Evolutionary conservation across 2,888 invertebrate genomes (phyloP).

Genomic region (Rhagonycha fulva): DNA sequence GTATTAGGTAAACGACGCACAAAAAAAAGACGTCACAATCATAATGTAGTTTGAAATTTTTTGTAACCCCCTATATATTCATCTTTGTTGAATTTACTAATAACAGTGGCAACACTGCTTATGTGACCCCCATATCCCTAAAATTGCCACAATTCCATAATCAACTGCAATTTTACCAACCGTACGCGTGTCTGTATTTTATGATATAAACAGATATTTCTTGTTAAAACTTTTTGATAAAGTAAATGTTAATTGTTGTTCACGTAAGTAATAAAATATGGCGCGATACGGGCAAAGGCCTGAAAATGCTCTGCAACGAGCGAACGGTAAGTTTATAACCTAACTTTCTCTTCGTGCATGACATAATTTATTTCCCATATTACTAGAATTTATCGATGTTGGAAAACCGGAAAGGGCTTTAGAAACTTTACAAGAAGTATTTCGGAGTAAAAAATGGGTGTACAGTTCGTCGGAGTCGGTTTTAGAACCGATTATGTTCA

Average conservation of each 20-base stretch:
- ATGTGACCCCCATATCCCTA: not conserved
- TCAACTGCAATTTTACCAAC: not conserved
- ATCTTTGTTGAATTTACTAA: not conserved
- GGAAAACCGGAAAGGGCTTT: constrained; percentile 96
- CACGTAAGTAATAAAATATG: constrained; percentile 59
- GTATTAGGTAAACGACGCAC: too few relatives aligned
- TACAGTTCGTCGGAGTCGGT: constrained; percentile 95
- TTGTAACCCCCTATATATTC: not conserved
- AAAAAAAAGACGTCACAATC: not conserved
- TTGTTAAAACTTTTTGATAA: not conserved
- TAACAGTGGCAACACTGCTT: not conserved
- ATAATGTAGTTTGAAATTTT: not conserved
- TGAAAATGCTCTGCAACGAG: constrained; percentile 98
- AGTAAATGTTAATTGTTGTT: not conserved
- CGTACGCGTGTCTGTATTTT: not conserved
- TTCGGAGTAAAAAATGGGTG: constrained; percentile 97
- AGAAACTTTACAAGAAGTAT: constrained; percentile 97
- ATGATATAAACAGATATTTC: not conserved
- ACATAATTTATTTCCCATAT: constrained; percentile 38
- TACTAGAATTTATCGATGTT: constrained; percentile 94
- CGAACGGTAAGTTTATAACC: constrained; percentile 78
- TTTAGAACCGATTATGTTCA: constrained; percentile 99
- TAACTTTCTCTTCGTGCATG: constrained; percentile 18
- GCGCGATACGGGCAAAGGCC: constrained; percentile 92
- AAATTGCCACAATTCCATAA: not conserved